Evolutionary conservation across 2,888 invertebrate species (phyloP), one percentile per base, ranked within the genome.

Genomic region (Euplagia quadripunctaria): DNA sequence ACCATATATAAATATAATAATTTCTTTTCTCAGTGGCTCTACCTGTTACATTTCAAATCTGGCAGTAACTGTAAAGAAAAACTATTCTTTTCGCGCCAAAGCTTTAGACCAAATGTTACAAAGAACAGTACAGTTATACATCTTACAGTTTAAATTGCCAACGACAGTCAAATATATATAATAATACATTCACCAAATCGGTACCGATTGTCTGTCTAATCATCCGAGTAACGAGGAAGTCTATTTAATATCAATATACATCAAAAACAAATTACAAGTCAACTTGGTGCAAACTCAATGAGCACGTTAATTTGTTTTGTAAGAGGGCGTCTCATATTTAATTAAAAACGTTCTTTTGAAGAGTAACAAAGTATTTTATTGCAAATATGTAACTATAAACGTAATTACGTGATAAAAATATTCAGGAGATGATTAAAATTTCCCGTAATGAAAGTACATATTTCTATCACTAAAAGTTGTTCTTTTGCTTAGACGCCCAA

Each of bases 241-340:
- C 12, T 14, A 61, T 31, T 61, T 14, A 14, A 65, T 49, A 66
- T 49, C 46, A 49, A 65, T 49, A 14, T 31, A 61, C 31, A 6
- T 31, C 31, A 49, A 31, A 65, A 46, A 49, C 46, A 66, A 66
- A 66, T 66, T 14, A 66, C 16, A 20, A 31, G 65, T 31, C 16
- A 58, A 64, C 20, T 68, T 61, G 64, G 52, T 17, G 31, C 42
- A 64, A 72, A 68, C 16, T 65, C 41, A 55, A 52, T 64, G 41
- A 58, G 64, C 64, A 31, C 55, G 69, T 46, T 69, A 65, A 64
- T 65, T 58, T 55, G 69, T 42, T 68, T 69, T 64, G 11, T 43
- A 63, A 68, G 61, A 68, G 61, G 20, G 42, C 49, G n/a, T 64
- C 55, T 52, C 20, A 42, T 42, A 64, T n/a, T 52, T 70, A 64